These are phyloP conservation scores for Brenthis ino DNA, from an alignment of 2,888 invertebrate genomes.

Conservation along the genomic window DNA sequence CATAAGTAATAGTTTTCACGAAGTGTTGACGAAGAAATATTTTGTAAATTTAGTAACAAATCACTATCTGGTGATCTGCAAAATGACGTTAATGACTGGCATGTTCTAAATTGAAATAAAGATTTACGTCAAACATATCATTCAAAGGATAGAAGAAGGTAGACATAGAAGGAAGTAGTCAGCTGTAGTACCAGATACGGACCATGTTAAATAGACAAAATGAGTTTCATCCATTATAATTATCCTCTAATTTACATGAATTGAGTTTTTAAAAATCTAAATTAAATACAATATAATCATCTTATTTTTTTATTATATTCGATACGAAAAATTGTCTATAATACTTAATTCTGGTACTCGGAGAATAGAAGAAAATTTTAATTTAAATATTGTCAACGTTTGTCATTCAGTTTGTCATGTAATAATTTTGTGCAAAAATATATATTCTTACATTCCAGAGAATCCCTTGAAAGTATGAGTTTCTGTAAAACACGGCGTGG, in stretches of 20 bases:
- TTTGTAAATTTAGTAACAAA: constrained; percentile 59
- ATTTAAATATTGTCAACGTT: constrained; percentile 28
- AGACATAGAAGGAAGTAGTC: neutral
- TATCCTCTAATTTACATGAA: neutral
- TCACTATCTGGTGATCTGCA: constrained; percentile 56
- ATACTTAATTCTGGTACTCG: constrained; percentile 22
- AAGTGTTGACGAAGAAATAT: constrained; percentile 56
- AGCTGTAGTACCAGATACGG: no score
- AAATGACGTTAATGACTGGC: constrained; percentile 46
- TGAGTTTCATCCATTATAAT: no score
- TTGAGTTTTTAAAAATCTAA: neutral
- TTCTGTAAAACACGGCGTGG: constrained; percentile 2
- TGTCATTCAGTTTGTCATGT: constrained; percentile 19
- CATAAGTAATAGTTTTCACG: constrained; percentile 49
- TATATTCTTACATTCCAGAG: constrained; percentile 21
- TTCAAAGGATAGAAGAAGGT: neutral
- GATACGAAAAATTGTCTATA: neutral
- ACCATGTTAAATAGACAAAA: no score
- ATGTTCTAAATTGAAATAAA: constrained; percentile 46
- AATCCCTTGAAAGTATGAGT: constrained; percentile 28
- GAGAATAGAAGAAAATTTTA: constrained; percentile 16
- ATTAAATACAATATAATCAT: neutral
- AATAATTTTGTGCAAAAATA: constrained; percentile 30
- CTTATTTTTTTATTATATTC: no score
- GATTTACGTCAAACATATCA: constrained; percentile 8